A percentile compares a stretch with the other conserved stretches of the same genome.
Evolutionary conservation across 1,140 invertebrate species (phyloP).

Genomic region (Megalonaias nervosa): DNA sequence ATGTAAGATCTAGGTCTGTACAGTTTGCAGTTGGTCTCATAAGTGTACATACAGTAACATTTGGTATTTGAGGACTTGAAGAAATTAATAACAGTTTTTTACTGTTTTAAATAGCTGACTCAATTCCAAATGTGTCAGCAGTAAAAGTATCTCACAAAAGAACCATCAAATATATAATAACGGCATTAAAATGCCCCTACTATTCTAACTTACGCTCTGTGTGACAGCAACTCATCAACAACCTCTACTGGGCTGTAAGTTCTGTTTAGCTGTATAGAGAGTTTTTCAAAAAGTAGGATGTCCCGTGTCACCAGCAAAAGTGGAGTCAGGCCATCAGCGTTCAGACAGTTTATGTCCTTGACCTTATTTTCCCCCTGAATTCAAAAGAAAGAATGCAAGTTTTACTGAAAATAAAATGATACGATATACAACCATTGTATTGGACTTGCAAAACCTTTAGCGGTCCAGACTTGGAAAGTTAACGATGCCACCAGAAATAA

Average conservation of each 20-base stretch:
- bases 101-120: no score
- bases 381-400: conserved; percentile 4
- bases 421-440: background rate
- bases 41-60: no score
- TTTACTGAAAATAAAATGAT: background rate
- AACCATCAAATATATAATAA: no score
- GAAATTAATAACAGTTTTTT: no score
- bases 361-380: conserved; percentile 55
- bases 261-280: conserved; percentile 55
- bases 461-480: background rate
- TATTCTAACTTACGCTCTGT: conserved; percentile 61
- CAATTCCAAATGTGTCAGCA: no score
- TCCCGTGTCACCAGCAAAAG: conserved; percentile 64
- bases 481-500: no score
- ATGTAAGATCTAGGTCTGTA: no score
- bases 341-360: conserved; percentile 64
- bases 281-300: conserved; percentile 63
- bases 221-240: conserved; percentile 53
- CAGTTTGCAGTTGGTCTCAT: no score
- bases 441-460: background rate
- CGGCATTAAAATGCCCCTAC: background rate
- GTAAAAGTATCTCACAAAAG: no score
- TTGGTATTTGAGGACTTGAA: no score
- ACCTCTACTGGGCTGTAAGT: conserved; percentile 64
- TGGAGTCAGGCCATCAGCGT: conserved; percentile 65